These are phyloP conservation scores for Pogonognathellus flavescens DNA, from an alignment of 1,140 invertebrate species.

Conservation along the genomic window DNA sequence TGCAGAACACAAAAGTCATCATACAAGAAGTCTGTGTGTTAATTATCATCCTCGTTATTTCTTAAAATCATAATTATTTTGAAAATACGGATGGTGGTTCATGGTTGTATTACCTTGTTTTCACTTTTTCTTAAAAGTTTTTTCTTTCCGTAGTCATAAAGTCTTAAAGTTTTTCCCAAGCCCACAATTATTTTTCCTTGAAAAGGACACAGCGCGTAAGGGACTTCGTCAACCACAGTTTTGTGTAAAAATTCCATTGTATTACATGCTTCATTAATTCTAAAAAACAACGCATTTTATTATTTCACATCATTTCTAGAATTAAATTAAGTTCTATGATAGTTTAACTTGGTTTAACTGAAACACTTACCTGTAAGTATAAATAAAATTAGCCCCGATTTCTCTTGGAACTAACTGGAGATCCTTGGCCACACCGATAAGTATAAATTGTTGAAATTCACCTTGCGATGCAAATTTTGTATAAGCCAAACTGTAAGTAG, in stretches of 20 bases:
- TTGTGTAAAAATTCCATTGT: constrained; percentile 92
- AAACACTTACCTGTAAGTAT: constrained; percentile 85
- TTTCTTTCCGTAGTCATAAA: constrained; percentile 98
- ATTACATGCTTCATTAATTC: constrained; percentile 79
- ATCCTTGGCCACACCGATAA: constrained; percentile 93
- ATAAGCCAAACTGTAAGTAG: constrained; percentile 78
- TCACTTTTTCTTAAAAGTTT: constrained; percentile 98
- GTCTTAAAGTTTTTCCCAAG: constrained; percentile 89
- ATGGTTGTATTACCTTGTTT: constrained; percentile 82
- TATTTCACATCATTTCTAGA: constrained; percentile 72
- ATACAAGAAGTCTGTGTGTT: constrained; percentile 47
- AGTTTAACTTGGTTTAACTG: constrained; percentile 57
- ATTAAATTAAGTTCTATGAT: no score
- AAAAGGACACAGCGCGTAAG: constrained; percentile 88
- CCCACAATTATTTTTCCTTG: constrained; percentile 93
- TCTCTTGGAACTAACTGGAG: constrained; percentile 88
- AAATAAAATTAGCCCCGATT: constrained; percentile 84
- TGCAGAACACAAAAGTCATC: constrained; percentile 65
- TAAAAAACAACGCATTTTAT: constrained; percentile 69
- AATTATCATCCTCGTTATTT: constrained; percentile 29
- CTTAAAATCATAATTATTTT: neutral
- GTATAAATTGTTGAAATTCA: constrained; percentile 81
- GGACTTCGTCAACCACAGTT: constrained; percentile 95
- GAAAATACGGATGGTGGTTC: neutral
- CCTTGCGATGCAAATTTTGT: constrained; percentile 80